Evolutionary conservation across 2,888 invertebrate genomes (phyloP), one percentile per base, ranked within the genome.

Genomic region (Abrostola tripartita): DNA sequence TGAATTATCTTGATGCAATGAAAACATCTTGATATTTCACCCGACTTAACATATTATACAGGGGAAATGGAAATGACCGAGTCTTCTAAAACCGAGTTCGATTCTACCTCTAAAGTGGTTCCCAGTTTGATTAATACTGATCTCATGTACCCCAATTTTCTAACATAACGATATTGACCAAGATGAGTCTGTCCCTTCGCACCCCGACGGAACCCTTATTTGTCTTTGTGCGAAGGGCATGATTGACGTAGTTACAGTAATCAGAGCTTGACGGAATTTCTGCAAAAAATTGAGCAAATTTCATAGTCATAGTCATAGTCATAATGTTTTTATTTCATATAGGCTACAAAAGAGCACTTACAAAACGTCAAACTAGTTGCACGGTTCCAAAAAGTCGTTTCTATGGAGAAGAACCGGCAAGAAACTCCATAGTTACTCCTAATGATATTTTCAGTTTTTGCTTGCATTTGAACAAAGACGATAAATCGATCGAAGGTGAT

Each of bases 51-150:
- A 72, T 51, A 42, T 44, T 37, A 24, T 42, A n/a, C 6, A 0
- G 5, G 49, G 9, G 0, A 24, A 24, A 50, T 60, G 55, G 35
- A 44, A 36, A 56, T 49, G 11, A 58, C 37, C 6, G 35, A 42
- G 55, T 66, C 59, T 58, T 58, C 37, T 42, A 10, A 61, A 60
- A 52, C 40, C 38, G 40, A 11, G 40, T 5, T 14, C 52, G 14
- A 7, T 35, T 5, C 24, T 36, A 9, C 35, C 35, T 44, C 36
- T 6, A 42, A 54, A 58, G 49, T 63, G 50, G 35, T 60, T 52
- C 37, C 12, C 11, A 7, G 52, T 68, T 64, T 75, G 68, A 76
- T 71, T 68, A 75, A 78, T 66, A 47, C 55, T 52, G 24, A 6
- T 11, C 24, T 51, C 44, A n/a, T 60, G 49, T 44, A 50, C 56